Evolutionary conservation across 2,797 vertebrate genomes (phyloP), one percentile per base, ranked within the genome.

Genomic region (Manis javanica): DNA sequence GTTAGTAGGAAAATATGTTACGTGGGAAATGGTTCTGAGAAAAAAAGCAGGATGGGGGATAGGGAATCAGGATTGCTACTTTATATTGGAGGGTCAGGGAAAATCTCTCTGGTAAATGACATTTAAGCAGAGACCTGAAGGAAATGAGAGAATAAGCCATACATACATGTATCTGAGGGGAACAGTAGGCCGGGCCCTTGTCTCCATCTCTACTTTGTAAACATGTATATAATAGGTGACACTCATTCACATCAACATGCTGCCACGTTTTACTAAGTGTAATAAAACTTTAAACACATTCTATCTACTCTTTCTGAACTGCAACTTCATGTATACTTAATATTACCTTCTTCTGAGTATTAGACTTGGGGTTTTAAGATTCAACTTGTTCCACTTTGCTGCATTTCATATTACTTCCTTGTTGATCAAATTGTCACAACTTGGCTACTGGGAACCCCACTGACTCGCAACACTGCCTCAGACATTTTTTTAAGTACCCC

Each of bases 361-460:
- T 68, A 57, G 46, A 75, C 42, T 88, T 93, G 21, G 5, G 37
- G 24, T 94, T 90, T 92, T 83, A 90, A 90, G 72, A 90, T 90
- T 71, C 5, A 66, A 9, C 31, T 42, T 83, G 26, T 74, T 87
- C 55, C 14, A 69, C 16, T 51, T 68, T 71, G n/a, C 71, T 66
- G 16, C 81, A 74, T 31, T 85, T 75, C 85, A 2, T 31, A 78
- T 46, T 94, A 78, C 39, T 94, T 95, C 53, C 4, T 51, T 31
- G 87, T 49, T 77, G 34, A 51, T 69, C 24, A 71, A 61, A 55
- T 21, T 66, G 16, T 92, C 31, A 74, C 49, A 85, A 24, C 57
- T 84, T 83, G 39, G 21, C 34, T 29, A 75, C 13, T 57, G 34
- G n/a, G 16, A 79, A 16, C 39, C n/a, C 57, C 72, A 39, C 86